Percentiles rank a stretch among this genome's conserved stretches.
phyloP scores from a whole-genome alignment of 2,888 invertebrate genomes.

The Sympetrum striolatum region DNA sequence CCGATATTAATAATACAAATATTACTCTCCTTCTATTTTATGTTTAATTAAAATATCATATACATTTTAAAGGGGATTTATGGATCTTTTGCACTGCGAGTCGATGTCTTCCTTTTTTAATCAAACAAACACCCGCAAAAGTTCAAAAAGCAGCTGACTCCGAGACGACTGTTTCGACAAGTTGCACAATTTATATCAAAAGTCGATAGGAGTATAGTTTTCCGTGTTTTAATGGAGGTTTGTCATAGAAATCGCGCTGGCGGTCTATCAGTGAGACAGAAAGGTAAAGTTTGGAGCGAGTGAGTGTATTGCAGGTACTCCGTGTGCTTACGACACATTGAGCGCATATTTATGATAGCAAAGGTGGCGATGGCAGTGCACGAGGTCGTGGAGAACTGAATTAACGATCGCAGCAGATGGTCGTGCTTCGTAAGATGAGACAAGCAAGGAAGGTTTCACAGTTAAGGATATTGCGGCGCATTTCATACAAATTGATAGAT shows the following conservation, averaged over 20 bases:
- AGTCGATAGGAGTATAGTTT: not conserved
- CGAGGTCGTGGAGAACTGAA: not conserved
- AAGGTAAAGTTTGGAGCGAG: not conserved
- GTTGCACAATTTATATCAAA: not conserved
- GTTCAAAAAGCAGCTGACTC: not conserved
- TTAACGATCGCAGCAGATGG: constrained; percentile 32
- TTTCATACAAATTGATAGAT: too few relatives aligned
- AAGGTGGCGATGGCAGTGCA: constrained; percentile 6
- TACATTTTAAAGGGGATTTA: too few relatives aligned
- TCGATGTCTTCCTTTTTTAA: too few relatives aligned
- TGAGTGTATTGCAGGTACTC: not conserved
- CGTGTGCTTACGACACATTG: not conserved
- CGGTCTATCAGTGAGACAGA: not conserved
- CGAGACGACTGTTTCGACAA: not conserved
- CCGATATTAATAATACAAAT: too few relatives aligned
- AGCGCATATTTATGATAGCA: not conserved
- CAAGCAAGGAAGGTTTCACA: not conserved
- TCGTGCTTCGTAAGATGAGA: not conserved
- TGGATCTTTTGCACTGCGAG: too few relatives aligned
- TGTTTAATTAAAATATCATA: too few relatives aligned
- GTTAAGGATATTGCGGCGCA: not conserved
- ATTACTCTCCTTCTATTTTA: too few relatives aligned
- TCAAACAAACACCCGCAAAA: too few relatives aligned
- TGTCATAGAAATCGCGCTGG: not conserved
- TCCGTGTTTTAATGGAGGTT: not conserved